Evolutionary conservation across 2,113 vertebrate genomes (phyloP), one percentile per base, ranked within the genome.

Genomic region (Daubentonia madagascariensis): DNA sequence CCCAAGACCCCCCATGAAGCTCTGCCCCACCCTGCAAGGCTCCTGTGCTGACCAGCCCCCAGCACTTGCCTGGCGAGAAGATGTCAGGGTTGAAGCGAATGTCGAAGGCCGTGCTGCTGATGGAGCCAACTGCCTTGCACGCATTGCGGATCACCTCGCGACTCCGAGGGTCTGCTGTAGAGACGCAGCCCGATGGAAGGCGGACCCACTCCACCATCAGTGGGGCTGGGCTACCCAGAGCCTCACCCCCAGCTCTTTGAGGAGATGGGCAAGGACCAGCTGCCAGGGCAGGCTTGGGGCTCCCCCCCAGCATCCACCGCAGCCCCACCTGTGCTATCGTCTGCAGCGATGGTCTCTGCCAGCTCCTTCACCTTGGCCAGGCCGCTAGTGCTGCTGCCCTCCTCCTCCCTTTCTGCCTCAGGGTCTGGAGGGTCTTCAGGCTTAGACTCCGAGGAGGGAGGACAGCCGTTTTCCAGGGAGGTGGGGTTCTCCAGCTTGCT

Each of bases 21-120:
- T 32, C 67, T 12, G 72, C 28, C 65, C 50, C n/a, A 1, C 8
- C 7, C 45, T 3, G 0, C 4, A 20, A 28, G 18, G 50, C 30
- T 57, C 40, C 40, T 8, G 13, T 2, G 6, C 11, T 12, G 2
- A 14, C 63, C 30, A 11, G 25, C 0, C 40, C 50, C 57, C 79
- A 67, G 28, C 4, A 43, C 98, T 1, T 98, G 99, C 99, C 99
- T 98, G 99, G 99, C 0, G 99, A 99, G 98, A 99, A 99, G 98
- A 99, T 99, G 97, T 99, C 99, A 1, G 99, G 99, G 98, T 99
- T 99, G 98, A 99, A 99, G 92, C 99, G 99, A 79, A 99, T 99
- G 85, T 99, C 99, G 0, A 99, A 99, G 0, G 99, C 99, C 0
- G 99, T 99, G 98, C 99, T 99, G 96, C 99, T 99, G 97, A 99